phyloP scores from a whole-genome alignment of 2,797 vertebrate species.

The Lophura swinhoii region DNA sequence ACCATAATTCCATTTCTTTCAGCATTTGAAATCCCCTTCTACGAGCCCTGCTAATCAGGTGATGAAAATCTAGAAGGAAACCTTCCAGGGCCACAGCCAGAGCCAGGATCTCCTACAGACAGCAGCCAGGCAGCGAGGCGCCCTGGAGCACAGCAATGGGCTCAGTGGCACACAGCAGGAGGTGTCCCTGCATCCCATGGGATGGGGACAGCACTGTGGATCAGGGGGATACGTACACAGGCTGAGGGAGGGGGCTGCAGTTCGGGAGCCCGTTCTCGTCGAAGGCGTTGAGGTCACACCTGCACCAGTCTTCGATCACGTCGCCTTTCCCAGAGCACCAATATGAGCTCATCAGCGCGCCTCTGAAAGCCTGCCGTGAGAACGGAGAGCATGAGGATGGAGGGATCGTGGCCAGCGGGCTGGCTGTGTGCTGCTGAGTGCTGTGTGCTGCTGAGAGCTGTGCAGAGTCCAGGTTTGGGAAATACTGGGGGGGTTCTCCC shows the following conservation, averaged over 20 bases:
- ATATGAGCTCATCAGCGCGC: constrained; percentile 97
- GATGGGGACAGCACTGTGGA: neutral
- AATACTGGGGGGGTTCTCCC: fast-evolving
- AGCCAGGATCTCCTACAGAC: constrained; percentile 65
- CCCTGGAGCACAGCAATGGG: neutral
- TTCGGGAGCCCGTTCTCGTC: constrained; percentile 94
- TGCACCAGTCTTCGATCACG: constrained; percentile 99
- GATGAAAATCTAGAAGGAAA: constrained; percentile 67
- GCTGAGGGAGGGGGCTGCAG: constrained; percentile 94
- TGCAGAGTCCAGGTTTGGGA: neutral
- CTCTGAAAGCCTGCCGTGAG: constrained; percentile 90
- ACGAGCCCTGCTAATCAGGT: constrained; percentile 64
- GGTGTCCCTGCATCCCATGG: neutral
- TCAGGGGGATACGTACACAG: constrained; percentile 86
- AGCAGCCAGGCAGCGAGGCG: constrained; percentile 2
- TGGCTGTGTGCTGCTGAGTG: fast-evolving
- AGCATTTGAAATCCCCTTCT: constrained; percentile 68
- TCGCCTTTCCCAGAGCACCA: constrained; percentile 99
- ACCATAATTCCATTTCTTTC: constrained; percentile 71
- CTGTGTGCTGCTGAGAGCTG: fast-evolving
- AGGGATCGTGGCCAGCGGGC: neutral
- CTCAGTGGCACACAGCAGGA: neutral
- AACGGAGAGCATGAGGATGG: constrained; percentile 32
- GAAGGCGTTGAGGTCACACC: constrained; percentile 96
- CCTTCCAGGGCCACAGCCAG: constrained; percentile 44